Evolutionary conservation across 2,113 vertebrate genomes (phyloP).

Genomic region (Malurus elegans): DNA sequence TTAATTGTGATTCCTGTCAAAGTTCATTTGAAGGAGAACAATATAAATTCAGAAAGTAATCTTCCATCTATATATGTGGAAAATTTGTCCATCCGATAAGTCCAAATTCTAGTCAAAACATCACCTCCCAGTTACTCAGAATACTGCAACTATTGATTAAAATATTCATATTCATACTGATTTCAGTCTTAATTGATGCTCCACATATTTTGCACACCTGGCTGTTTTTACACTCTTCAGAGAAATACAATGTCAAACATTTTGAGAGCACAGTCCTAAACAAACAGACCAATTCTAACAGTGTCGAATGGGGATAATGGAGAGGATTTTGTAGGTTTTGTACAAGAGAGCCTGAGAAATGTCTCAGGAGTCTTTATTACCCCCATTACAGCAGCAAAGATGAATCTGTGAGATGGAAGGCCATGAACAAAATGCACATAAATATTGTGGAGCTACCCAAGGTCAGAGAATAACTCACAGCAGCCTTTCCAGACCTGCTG

Average conservation of each 20-base stretch:
- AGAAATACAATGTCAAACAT: neutral
- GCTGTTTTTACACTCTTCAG: neutral
- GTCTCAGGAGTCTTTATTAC: neutral
- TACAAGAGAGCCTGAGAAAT: neutral
- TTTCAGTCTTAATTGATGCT: neutral
- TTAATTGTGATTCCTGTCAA: neutral
- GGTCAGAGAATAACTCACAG: neutral
- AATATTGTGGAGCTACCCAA: neutral
- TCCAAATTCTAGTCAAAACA: neutral
- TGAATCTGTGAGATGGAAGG: neutral
- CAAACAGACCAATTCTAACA: neutral
- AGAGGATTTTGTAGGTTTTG: neutral
- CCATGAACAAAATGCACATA: neutral
- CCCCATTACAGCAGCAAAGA: neutral
- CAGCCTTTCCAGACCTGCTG: neutral
- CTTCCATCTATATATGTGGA: neutral
- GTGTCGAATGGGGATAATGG: neutral
- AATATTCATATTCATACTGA: neutral
- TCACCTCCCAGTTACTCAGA: neutral
- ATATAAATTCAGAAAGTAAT: neutral
- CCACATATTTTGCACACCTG: neutral
- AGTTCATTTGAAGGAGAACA: neutral
- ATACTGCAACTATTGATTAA: neutral
- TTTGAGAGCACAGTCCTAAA: neutral
- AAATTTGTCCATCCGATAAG: neutral